Evolutionary conservation across 2,113 vertebrate species (phyloP).

Genomic region (Hiodon tergisus): DNA sequence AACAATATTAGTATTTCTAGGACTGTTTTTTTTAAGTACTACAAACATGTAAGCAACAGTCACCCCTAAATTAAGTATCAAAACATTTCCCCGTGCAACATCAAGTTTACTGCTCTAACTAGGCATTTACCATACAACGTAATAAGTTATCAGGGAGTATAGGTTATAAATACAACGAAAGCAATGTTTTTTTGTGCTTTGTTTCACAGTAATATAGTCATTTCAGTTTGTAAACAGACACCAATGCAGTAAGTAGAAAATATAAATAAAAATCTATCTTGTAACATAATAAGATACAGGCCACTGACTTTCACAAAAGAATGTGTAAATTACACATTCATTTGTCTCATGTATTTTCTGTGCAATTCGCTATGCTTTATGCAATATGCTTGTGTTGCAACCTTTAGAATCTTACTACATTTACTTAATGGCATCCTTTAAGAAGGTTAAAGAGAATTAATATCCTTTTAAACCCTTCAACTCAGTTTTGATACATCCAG

Average conservation of each 20-base stretch:
- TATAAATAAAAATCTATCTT: neutral
- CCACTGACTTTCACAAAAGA: neutral
- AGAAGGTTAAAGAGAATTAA: too few relatives aligned
- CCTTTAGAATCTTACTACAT: neutral
- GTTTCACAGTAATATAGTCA: neutral
- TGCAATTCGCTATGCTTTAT: neutral
- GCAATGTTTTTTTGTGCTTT: neutral
- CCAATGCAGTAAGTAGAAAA: neutral
- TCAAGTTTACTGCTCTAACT: neutral
- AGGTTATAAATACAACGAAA: neutral
- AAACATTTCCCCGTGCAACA: neutral
- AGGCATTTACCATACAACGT: neutral
- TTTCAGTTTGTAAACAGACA: neutral
- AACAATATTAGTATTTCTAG: neutral
- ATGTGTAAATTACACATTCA: neutral
- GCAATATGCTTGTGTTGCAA: constrained; percentile 1
- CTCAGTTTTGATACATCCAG: too few relatives aligned
- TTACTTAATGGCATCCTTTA: neutral
- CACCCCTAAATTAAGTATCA: neutral
- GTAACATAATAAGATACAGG: neutral
- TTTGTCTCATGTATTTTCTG: neutral
- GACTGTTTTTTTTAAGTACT: too few relatives aligned
- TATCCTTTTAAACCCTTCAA: too few relatives aligned
- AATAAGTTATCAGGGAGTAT: neutral
- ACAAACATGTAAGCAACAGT: too few relatives aligned